Evolutionary conservation across 2,113 vertebrate species (phyloP), one percentile per base, ranked within the genome.

Genomic region (Sturnira hondurensis): DNA sequence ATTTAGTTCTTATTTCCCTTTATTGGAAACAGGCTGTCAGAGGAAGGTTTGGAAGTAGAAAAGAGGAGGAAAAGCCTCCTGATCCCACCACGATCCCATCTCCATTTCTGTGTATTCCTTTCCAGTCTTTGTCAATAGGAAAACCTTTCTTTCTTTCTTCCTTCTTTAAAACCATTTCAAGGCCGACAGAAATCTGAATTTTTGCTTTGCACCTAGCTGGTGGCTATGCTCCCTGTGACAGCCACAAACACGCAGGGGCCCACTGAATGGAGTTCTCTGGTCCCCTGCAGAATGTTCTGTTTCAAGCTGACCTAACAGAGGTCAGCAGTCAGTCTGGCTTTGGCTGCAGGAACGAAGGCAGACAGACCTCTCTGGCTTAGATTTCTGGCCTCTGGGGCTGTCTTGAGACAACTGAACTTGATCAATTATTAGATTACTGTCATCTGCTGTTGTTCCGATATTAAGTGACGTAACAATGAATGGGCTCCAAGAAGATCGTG

Each of bases 101-200:
- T 68, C 20, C 63, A 24, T 9, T 68, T 71, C 33, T 16, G 17
- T 1, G 0, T 13, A 7, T 11, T 24, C 31, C 36, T 43, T 67
- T 50, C 85, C 16, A 8, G 13, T 33, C 67, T 45, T 24, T 19
- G n/a, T 33, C 52, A 77, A 31, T 0, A 33, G 12, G 52, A 12
- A 56, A 68, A 4, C 36, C 3, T 16, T 8, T 11, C 6, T 11
- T 28, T 19, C 52, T 54, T 54, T 20, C 17, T 54, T 54, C 47
- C 8, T 54, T 54, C 20, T 20, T 20, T 56, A 22, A 14, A 3
- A 45, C 16, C 15, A 7, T 38, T 22, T 33, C 70, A 17, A 19
- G 3, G 33, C 31, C 3, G 0, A 63, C n/a, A 82, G 31, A 82
- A n/a, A 74, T 14, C 9, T 1, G 1, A 24, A 31, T 28, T 24